Evolutionary conservation across 2,888 invertebrate species (phyloP).

Genomic region (Laspeyria flexula): DNA sequence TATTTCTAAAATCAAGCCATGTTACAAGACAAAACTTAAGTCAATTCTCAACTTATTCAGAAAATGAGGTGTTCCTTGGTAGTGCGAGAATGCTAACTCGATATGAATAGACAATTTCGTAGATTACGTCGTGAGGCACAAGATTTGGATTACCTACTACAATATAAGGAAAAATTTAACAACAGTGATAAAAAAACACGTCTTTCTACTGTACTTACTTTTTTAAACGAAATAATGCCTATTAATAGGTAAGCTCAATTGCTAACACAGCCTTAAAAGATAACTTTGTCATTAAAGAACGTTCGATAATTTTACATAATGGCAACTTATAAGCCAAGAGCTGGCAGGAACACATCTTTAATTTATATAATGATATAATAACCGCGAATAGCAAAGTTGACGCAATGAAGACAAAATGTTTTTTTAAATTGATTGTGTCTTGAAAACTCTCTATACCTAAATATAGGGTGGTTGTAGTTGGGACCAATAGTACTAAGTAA

Average conservation of each 20-base stretch:
- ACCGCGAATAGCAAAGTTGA: too few species aligned
- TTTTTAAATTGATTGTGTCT: too few species aligned
- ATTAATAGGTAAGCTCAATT: not conserved
- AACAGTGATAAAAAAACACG: not conserved
- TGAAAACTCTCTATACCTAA: too few species aligned
- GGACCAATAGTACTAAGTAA: too few species aligned
- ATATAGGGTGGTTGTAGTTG: too few species aligned
- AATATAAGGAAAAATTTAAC: not conserved
- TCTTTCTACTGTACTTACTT: not conserved
- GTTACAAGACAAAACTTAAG: not conserved
- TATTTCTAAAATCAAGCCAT: too few species aligned
- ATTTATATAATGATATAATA: too few species aligned
- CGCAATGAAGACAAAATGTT: too few species aligned
- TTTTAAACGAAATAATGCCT: too few species aligned
- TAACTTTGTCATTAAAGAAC: not conserved
- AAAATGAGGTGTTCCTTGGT: slow-evolving; percentile 39
- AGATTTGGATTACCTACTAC: slow-evolving; percentile 44
- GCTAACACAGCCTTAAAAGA: not conserved
- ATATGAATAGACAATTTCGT: slow-evolving; percentile 54
- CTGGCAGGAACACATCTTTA: not conserved
- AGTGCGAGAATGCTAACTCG: slow-evolving; percentile 43
- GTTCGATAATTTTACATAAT: not conserved
- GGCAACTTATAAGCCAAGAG: not conserved
- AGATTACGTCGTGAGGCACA: slow-evolving; percentile 39
- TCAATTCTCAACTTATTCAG: slow-evolving; percentile 48